phyloP scores from a whole-genome alignment of 2,888 invertebrate species.

The Trichacis sp. region DNA sequence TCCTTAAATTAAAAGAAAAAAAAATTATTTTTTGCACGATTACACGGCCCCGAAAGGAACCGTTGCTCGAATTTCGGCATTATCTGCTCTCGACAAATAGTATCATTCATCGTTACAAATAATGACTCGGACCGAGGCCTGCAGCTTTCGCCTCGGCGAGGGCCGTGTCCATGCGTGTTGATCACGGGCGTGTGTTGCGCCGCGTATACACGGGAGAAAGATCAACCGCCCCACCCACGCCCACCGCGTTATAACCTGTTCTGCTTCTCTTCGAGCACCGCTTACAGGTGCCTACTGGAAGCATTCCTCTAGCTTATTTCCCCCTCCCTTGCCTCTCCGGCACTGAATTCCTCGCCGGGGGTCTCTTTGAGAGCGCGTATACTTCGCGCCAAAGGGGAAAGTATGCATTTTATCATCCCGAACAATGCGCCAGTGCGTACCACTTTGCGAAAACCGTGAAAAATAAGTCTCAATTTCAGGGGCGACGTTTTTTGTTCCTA shows the following conservation, averaged over 20 bases:
- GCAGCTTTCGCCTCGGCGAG: conserved; percentile 26
- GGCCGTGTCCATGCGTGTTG: too few species aligned
- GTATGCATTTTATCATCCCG: neutral
- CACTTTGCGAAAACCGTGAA: neutral
- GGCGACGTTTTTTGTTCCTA: too few species aligned
- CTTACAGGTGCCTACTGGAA: conserved; percentile 66
- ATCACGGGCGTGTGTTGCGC: too few species aligned
- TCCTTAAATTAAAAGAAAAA: too few species aligned
- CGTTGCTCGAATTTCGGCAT: neutral
- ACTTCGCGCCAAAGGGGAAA: conserved; percentile 11
- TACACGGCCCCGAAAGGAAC: too few species aligned
- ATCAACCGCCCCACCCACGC: conserved; percentile 67
- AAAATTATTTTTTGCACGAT: too few species aligned
- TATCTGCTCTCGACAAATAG: neutral
- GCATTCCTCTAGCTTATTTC: conserved; percentile 56
- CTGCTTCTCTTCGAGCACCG: conserved; percentile 59
- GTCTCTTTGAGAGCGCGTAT: conserved; percentile 43
- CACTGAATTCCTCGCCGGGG: conserved; percentile 57
- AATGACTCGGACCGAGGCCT: conserved; percentile 17
- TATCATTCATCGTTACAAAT: neutral
- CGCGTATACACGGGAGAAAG: conserved; percentile 49
- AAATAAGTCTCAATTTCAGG: neutral
- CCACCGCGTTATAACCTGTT: conserved; percentile 65
- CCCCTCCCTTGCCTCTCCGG: conserved; percentile 25
- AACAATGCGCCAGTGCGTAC: neutral